These are phyloP conservation scores for Lordiphosa mommai DNA, from an alignment of 1,140 invertebrate genomes.

Conservation along the genomic window DNA sequence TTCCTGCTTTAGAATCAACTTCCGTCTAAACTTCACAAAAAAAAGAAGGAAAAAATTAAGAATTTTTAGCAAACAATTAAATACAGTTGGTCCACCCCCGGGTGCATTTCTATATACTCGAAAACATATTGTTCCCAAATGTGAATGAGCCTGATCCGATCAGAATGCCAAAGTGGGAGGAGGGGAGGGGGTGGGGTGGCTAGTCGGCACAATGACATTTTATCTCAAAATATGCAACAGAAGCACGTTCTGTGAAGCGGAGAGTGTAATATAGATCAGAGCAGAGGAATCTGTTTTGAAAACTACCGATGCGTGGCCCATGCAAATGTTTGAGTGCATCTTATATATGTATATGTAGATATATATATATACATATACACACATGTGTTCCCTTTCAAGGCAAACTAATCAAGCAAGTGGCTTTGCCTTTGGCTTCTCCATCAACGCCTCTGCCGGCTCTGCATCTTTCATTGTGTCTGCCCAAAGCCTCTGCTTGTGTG, in stretches of 20 bases:
- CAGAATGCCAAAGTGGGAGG: constrained; percentile 20
- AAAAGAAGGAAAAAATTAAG: not conserved
- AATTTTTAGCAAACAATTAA: not conserved
- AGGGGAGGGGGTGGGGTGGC: not conserved
- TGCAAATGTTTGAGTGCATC: constrained; percentile 47
- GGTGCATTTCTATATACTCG: not conserved
- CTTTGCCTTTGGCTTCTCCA: constrained; percentile 4
- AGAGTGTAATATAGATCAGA: constrained; percentile 71
- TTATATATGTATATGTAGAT: constrained; percentile 12
- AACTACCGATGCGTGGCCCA: constrained; percentile 67
- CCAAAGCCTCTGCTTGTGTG: not conserved
- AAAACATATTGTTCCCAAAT: constrained; percentile 44
- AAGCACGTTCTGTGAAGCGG: constrained; percentile 72
- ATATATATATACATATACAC: not conserved
- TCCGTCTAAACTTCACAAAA: constrained; percentile 25
- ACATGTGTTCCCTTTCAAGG: not conserved
- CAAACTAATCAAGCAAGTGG: constrained; percentile 9
- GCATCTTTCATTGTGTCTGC: constrained; percentile 13
- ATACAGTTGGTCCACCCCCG: not conserved
- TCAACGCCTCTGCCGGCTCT: constrained; percentile 3
- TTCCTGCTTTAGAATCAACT: constrained; percentile 37
- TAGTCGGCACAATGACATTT: constrained; percentile 64
- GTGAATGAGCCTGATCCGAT: constrained; percentile 63
- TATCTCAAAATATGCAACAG: constrained; percentile 71
- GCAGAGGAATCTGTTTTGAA: constrained; percentile 37